These are phyloP conservation scores for Anguilla japonica DNA, from an alignment of 2,113 vertebrate species.

Conservation along the genomic window DNA sequence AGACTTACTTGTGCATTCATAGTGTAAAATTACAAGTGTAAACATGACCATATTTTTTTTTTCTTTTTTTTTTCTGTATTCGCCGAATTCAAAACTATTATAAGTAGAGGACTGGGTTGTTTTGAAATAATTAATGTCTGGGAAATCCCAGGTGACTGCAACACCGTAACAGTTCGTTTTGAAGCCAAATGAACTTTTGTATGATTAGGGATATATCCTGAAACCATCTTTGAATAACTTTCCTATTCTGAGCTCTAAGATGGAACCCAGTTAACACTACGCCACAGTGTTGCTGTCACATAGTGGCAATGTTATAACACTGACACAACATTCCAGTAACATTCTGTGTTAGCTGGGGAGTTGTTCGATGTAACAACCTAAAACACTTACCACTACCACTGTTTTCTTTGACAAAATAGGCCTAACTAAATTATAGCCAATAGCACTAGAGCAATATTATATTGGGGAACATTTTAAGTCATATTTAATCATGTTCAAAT, in stretches of 20 bases:
- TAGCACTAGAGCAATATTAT: too few species aligned
- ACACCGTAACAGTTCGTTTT: not conserved
- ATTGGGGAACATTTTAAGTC: too few species aligned
- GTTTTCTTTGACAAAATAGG: too few species aligned
- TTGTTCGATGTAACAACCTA: too few species aligned
- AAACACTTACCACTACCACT: too few species aligned
- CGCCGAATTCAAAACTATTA: not conserved
- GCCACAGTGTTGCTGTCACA: too few species aligned
- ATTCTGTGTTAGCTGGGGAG: too few species aligned
- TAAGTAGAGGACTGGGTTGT: not conserved
- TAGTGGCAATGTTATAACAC: too few species aligned
- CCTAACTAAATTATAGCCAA: too few species aligned
- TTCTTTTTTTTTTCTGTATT: not conserved
- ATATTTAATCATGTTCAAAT: too few species aligned
- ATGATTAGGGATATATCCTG: not conserved
- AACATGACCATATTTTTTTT: not conserved
- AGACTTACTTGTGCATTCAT: not conserved
- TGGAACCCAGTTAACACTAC: not conserved
- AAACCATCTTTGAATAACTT: not conserved
- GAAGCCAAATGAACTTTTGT: not conserved
- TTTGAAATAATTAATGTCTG: not conserved
- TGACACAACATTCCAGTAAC: too few species aligned
- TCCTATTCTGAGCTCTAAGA: not conserved
- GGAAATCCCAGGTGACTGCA: not conserved
- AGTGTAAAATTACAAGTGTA: not conserved